These are phyloP conservation scores for Pollenia angustigena DNA, from an alignment of 2,888 invertebrate species.

Conservation along the genomic window DNA sequence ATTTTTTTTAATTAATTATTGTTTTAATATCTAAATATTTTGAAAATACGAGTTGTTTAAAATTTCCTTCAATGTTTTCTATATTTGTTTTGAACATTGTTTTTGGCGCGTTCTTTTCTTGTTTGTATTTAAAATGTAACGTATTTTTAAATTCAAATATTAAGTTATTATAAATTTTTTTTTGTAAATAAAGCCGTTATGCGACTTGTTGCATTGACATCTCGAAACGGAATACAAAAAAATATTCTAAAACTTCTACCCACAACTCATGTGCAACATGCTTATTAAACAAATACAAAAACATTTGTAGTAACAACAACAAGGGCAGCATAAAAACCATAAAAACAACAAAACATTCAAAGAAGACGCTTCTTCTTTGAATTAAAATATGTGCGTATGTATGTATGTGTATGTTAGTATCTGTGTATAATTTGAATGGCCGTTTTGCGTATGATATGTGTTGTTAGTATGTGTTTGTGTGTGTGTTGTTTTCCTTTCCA, in stretches of 20 bases:
- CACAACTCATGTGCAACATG: conserved; percentile 73
- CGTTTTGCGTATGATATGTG: conserved; percentile 47
- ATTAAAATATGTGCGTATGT: conserved; percentile 22
- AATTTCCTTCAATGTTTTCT: not conserved
- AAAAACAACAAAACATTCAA: conserved; percentile 63
- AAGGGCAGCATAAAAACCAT: conserved; percentile 58
- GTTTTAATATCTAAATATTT: no score
- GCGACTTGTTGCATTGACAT: conserved; percentile 84
- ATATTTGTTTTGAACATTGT: not conserved
- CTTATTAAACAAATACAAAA: conserved; percentile 56
- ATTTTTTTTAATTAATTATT: not conserved
- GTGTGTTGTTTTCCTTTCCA: not conserved
- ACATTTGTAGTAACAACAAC: conserved; percentile 59
- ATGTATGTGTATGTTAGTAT: conserved; percentile 14
- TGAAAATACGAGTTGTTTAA: no score
- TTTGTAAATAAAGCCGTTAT: conserved; percentile 75
- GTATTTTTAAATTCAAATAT: conserved; percentile 24
- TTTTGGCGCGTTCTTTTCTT: conserved; percentile 59
- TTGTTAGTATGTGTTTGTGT: conserved; percentile 25
- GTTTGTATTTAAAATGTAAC: conserved; percentile 37
- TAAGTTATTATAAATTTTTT: not conserved
- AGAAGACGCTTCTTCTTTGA: conserved; percentile 62
- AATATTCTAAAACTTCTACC: conserved; percentile 81
- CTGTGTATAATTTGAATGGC: conserved; percentile 48
- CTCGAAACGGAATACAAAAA: conserved; percentile 82